Evolutionary conservation across 2,797 vertebrate species (phyloP), one percentile per base, ranked within the genome.

Genomic region (Etheostoma nigrum): DNA sequence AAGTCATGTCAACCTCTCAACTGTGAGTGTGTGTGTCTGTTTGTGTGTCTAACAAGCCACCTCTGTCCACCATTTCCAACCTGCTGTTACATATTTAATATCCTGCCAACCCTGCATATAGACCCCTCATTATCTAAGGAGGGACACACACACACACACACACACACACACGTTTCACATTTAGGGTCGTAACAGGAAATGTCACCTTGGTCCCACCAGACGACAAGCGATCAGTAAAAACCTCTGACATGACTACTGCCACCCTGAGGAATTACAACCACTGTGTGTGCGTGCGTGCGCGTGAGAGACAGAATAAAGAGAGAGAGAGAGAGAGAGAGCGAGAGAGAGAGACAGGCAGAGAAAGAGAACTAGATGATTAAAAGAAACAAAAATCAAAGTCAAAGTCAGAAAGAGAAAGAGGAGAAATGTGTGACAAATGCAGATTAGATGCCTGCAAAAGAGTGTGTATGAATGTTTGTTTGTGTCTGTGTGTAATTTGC

Each of bases 1-100:
- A 27, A 54, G n/a, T 15, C 1, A 1, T 45, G 45, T 72, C 33
- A 53, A 45, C 57, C 52, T 60, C 42, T 78, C 23, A n/a, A 11
- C 33, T 21, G 10, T 62, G 65, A 74, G 54, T 59, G 60, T 76
- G 73, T 60, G 33, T 0, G 52, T 66, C 42, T 84, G 40, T 81
- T 53, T 86, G 74, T 80, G 78, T 81, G 86, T 84, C 67, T 62
- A 82, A 88, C 85, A 86, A 82, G 85, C 73, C 89, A 86, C 83
- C 87, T 85, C 83, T 89, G 90, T 86, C 86, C 89, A 84, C 80
- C 86, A 72, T 85, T 91, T 82, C 67, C 78, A 85, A 82, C 86
- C 79, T 80, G 82, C 89, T 91, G 77, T 87, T 93, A 87, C 89
- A 93, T 93, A 92, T 93, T 93, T 93, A 90, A 93, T 93, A 89